Percentiles rank a stretch among this genome's conserved stretches.
These are phyloP conservation scores for Virgularia gustaviana DNA, from an alignment of 92 coral and sea anemone species.

Conservation along the genomic window DNA sequence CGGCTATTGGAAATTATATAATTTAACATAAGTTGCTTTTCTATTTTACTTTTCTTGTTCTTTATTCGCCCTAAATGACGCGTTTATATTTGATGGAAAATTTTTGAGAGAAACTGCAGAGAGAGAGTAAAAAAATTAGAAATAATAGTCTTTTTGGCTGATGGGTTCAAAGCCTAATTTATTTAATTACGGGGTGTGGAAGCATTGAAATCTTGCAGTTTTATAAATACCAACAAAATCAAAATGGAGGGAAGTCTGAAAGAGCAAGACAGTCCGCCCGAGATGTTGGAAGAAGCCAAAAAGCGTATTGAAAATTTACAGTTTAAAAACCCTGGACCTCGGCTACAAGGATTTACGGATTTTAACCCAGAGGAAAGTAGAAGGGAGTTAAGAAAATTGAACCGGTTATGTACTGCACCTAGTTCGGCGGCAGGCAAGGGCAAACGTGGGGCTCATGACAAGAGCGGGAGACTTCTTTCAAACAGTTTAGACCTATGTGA, in stretches of 20 bases:
- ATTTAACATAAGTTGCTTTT: too few relatives aligned
- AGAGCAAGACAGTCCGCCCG: too few relatives aligned
- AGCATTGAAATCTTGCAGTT: too few relatives aligned
- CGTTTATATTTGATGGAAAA: too few relatives aligned
- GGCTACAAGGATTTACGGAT: constrained; percentile 48
- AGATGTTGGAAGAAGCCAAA: constrained; percentile 50
- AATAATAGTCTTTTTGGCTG: not conserved
- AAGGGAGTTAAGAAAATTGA: constrained; percentile 82
- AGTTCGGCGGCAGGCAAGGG: constrained; percentile 33
- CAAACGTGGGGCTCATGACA: constrained; percentile 65
- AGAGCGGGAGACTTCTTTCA: constrained; percentile 69
- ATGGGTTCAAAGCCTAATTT: too few relatives aligned
- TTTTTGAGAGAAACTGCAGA: not conserved
- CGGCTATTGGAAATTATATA: too few relatives aligned
- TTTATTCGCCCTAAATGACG: too few relatives aligned
- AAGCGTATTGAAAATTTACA: constrained; percentile 73
- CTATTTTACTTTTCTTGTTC: too few relatives aligned
- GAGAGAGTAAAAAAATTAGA: not conserved
- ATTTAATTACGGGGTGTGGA: too few relatives aligned
- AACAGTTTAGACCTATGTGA: constrained; percentile 86
- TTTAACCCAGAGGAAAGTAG: constrained; percentile 92
- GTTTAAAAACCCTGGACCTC: constrained; percentile 92
- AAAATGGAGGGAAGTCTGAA: too few relatives aligned
- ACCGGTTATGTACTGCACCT: constrained; percentile 28
- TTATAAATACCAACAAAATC: too few relatives aligned